Evolutionary conservation across 2,888 invertebrate genomes (phyloP), one percentile per base, ranked within the genome.

Genomic region (Apamea epomidion): DNA sequence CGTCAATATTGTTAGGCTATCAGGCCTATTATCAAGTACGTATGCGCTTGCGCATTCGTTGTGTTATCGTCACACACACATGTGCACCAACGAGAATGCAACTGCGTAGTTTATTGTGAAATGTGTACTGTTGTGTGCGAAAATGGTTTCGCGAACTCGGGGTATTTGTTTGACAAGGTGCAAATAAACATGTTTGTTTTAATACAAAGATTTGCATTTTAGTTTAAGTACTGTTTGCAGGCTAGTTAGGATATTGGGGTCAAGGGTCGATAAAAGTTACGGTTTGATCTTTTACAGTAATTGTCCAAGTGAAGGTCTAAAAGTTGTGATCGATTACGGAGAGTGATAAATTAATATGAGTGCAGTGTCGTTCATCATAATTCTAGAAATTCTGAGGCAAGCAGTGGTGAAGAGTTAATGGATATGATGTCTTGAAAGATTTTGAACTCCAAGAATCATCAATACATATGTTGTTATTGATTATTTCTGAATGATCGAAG

Each of bases 21-120:
- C 90, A 92, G 92, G 91, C 91, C 91, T 93, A 92, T 92, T 93
- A 93, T 93, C 91, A 93, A 84, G 91, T 87, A 91, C 89, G 90
- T 89, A 91, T 89, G 89, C 82, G 88, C 90, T 92, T 91, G 91
- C 92, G 92, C 91, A 91, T 88, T 89, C 87, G 87, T 88, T 89
- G 91, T 91, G 88, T 88, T 89, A 91, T 91, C 92, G 89, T 90
- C 89, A 88, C 91, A 87, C 91, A 92, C 92, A 92, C 88, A 88
- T 88, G 84, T 83, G 88, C 90, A 84, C 81, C 91, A 88, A 89
- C 90, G 90, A 91, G 85, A 88, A 92, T 94, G 93, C 93, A 94
- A 95, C 95, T 96, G 96, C 95, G 96, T 94, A 95, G 95, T 94
- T 93, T 92, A 92, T 92, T 92, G 91, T 91, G 92, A 93, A 93